Percentiles rank a stretch among this genome's conserved stretches.
phyloP scores from a whole-genome alignment of 2,113 vertebrate species.

The Apodemus speciosus region DNA sequence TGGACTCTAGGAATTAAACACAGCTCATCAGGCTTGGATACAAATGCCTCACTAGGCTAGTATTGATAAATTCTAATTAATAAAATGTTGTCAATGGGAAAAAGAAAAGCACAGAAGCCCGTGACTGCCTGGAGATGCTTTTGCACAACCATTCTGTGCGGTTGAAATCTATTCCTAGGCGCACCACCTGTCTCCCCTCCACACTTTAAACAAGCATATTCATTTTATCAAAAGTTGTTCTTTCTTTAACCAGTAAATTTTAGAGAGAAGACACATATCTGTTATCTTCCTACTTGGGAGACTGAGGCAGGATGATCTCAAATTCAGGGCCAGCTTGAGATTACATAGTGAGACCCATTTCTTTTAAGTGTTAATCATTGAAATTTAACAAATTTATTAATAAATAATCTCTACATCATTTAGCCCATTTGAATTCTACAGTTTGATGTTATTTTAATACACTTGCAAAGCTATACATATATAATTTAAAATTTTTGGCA shows the following conservation, averaged over 20 bases:
- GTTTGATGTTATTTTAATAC: background rate
- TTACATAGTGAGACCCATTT: background rate
- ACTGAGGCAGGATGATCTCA: background rate
- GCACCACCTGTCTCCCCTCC: slow-evolving; percentile 23
- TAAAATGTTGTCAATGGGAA: background rate
- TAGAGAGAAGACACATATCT: background rate
- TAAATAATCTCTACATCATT: background rate
- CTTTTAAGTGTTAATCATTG: background rate
- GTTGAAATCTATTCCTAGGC: background rate
- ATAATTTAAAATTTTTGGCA: background rate
- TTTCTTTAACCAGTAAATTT: slow-evolving; percentile 1
- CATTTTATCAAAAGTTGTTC: slow-evolving; percentile 45
- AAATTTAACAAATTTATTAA: background rate
- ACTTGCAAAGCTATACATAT: background rate
- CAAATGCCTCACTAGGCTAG: background rate
- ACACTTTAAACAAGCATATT: background rate
- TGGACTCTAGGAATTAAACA: background rate
- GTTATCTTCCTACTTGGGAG: background rate
- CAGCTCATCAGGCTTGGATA: background rate
- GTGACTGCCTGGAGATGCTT: slow-evolving; percentile 2
- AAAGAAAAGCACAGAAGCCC: background rate
- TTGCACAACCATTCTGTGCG: background rate
- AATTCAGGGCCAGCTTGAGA: background rate
- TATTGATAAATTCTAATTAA: background rate
- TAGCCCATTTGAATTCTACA: background rate